Base-by-base conservation (phyloP, 1,140 invertebrate genomes). In the Drosophila baimaii region DNA sequence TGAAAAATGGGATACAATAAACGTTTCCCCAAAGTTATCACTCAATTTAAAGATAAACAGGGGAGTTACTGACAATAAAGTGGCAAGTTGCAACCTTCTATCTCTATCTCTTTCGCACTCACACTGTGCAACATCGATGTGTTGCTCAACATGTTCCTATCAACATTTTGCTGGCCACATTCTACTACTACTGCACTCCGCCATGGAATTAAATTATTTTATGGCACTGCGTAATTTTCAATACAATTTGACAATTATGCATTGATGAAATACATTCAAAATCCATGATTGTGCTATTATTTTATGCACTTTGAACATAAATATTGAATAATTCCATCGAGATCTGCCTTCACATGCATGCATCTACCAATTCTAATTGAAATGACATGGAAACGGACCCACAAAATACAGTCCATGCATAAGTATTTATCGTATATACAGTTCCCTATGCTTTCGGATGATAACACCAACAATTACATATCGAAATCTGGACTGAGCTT, bases 391-490 rank as follows among this genome's bases (percentile, higher is more conserved):
- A 13, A 21, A 1, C 23, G 23, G 41, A 31, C 5, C 19, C 43
- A 19, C 25, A 52, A 52, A 61, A 25, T 25, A 61, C 12, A 15
- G 12, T 15, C 12, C 25, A 21, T 25, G 35, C 55, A 33, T 6
- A 59, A 43, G n/a, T n/a, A 21, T 10, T 13, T 52, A 33, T 29
- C 29, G 5, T 21, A 21, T 21, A 6, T 37, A 13, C 21, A 56
- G 10, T 56, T n/a, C n/a, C 25, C 27, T 41, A 37, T 56, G 8
- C 13, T n/a, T 25, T 27, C 15, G 2, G 35, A 31, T 12, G 29
- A 35, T 21, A 19, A 44, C 27, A 43, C 46, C 35, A 31, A 69
- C 35, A 69, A 54, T 69, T 69, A 52, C n/a, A 63, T 49, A 15
- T 3, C 10, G 5, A 21, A 37, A 35, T 64, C 35, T 43, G 10